These are phyloP conservation scores for Neogobius melanostomus DNA, from an alignment of 2,113 vertebrate genomes.

Conservation along the genomic window DNA sequence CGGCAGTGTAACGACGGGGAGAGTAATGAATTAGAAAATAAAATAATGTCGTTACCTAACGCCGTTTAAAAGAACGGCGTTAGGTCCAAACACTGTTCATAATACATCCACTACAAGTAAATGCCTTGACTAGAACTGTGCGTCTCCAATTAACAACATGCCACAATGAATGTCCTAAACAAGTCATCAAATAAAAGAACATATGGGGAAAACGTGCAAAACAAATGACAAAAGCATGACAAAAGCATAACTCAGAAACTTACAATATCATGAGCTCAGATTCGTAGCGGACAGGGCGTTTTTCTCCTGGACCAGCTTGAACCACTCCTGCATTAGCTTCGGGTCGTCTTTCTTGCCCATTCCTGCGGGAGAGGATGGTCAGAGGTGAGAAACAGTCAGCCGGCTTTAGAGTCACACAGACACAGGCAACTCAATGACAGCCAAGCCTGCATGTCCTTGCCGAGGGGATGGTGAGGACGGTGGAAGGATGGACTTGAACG, in stretches of 20 bases:
- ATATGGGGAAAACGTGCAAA: not conserved
- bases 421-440: slow-evolving; percentile 69
- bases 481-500: slow-evolving; percentile 39
- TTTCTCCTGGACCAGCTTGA: slow-evolving; percentile 98
- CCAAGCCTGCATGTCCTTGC: slow-evolving; percentile 74
- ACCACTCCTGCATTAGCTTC: slow-evolving; percentile 99
- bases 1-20: no score
- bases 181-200: no score
- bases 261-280: slow-evolving; percentile 99
- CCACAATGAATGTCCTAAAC: no score
- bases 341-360: slow-evolving; percentile 99
- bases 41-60: no score
- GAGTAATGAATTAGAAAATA: no score
- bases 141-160: not conserved
- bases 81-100: no score
- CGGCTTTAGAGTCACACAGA: slow-evolving; percentile 10
- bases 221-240: not conserved
- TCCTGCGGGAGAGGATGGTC: slow-evolving; percentile 75
- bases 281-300: slow-evolving; percentile 97
- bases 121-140: no score
- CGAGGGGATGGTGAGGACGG: slow-evolving; percentile 44
- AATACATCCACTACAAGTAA: not conserved
- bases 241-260: slow-evolving; percentile 66
- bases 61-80: no score
- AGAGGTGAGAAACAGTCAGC: slow-evolving; percentile 23